These are phyloP conservation scores for Indicator maculatus DNA, from an alignment of 2,113 vertebrate genomes.

Conservation along the genomic window DNA sequence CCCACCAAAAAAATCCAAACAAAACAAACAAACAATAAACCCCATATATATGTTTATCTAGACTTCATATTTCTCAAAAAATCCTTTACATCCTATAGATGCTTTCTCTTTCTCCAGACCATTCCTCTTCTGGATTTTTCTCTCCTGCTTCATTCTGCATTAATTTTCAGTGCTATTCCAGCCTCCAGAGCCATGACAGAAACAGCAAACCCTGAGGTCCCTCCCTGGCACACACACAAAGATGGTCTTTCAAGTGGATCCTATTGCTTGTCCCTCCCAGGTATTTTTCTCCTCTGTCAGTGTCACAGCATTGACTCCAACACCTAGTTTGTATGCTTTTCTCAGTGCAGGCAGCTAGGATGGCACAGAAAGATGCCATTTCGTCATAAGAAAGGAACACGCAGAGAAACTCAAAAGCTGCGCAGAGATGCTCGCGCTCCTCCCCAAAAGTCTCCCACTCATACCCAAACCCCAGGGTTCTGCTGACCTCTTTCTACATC, in stretches of 20 bases:
- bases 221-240: background rate
- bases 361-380: background rate
- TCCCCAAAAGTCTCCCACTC: background rate
- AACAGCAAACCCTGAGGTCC: background rate
- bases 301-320: background rate
- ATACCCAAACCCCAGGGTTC: background rate
- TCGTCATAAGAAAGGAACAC: background rate
- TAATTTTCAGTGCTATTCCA: background rate
- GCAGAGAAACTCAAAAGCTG: background rate
- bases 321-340: background rate
- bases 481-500: background rate
- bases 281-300: background rate
- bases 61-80: background rate
- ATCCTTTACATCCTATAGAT: background rate
- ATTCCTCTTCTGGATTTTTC: background rate
- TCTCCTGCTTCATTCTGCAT: background rate
- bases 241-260: background rate
- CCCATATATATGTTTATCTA: background rate
- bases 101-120: background rate
- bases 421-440: background rate
- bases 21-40: no score
- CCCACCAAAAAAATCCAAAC: no score
- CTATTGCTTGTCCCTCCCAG: background rate
- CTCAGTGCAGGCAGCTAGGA: background rate
- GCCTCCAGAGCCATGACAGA: background rate